Evolutionary conservation across 2,797 vertebrate species (phyloP).

Genomic region (Coreius guichenoti): DNA sequence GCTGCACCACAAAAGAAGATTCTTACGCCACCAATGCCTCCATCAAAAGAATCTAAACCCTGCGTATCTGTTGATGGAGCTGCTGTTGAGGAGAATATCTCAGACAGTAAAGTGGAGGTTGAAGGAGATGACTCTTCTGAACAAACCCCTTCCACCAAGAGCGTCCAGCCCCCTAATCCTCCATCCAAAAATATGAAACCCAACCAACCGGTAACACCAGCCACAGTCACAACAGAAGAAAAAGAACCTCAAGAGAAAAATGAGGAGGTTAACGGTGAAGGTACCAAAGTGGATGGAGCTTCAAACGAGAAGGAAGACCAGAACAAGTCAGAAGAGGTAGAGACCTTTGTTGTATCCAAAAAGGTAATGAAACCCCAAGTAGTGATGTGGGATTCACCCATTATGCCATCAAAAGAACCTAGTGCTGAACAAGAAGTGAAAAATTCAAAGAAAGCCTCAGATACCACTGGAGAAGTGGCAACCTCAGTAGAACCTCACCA

Average conservation of each 20-base stretch:
- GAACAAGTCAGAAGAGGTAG: constrained; percentile 34
- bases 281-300: constrained; percentile 57
- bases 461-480: constrained; percentile 1
- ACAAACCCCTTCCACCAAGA: constrained; percentile 57
- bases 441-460: constrained; percentile 31
- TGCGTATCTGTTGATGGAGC: constrained; percentile 18
- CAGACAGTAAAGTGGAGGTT: constrained; percentile 68
- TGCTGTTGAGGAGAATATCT: constrained; percentile 58
- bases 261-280: constrained; percentile 50
- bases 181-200: constrained; percentile 78
- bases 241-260: constrained; percentile 47
- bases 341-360: neutral
- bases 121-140: constrained; percentile 66
- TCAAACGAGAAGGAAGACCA: constrained; percentile 39
- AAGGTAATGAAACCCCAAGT: constrained; percentile 41
- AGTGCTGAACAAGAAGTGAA: constrained; percentile 24
- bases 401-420: constrained; percentile 24
- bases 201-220: constrained; percentile 8
- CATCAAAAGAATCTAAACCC: constrained; percentile 69
- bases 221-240: constrained; percentile 7
- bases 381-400: constrained; percentile 52
- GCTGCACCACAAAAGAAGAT: constrained; percentile 64
- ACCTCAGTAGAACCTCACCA: constrained; percentile 14
- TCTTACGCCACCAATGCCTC: constrained; percentile 60
- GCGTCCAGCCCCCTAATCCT: constrained; percentile 67